Conservation (phyloP, 2,113 vertebrate species). For the Macquaria ambigua region DNA sequence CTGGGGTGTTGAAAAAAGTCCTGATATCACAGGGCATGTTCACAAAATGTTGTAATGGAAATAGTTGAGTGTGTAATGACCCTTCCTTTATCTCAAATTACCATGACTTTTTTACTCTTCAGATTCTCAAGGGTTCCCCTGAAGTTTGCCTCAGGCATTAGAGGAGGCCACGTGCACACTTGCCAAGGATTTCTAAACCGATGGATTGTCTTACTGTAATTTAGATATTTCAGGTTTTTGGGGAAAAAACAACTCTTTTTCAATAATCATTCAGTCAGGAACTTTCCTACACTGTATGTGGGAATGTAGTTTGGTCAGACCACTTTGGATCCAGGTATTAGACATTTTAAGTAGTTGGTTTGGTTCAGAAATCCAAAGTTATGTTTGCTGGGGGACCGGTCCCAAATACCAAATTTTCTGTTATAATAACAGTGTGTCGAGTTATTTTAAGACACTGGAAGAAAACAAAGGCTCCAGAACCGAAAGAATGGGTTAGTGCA, state of each 20-base stretch:
- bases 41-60: neutral
- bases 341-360: no score
- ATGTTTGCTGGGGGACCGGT: no score
- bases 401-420: no score
- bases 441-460: no score
- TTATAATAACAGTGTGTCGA: no score
- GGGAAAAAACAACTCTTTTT: neutral
- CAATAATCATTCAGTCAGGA: neutral
- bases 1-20: neutral
- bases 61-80: slow-evolving; percentile 25
- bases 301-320: no score
- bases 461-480: no score
- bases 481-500: no score
- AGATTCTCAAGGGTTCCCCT: neutral
- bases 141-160: neutral
- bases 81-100: slow-evolving; percentile 30
- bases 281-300: no score
- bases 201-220: neutral
- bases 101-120: slow-evolving; percentile 6
- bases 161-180: neutral
- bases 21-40: neutral
- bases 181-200: neutral
- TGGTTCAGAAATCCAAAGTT: no score
- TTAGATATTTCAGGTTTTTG: neutral
- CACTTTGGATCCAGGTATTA: no score